A percentile compares a stretch with the other conserved stretches of the same genome.
Evolutionary conservation across 2,113 vertebrate genomes (phyloP).

Genomic region (Microcebus murinus): DNA sequence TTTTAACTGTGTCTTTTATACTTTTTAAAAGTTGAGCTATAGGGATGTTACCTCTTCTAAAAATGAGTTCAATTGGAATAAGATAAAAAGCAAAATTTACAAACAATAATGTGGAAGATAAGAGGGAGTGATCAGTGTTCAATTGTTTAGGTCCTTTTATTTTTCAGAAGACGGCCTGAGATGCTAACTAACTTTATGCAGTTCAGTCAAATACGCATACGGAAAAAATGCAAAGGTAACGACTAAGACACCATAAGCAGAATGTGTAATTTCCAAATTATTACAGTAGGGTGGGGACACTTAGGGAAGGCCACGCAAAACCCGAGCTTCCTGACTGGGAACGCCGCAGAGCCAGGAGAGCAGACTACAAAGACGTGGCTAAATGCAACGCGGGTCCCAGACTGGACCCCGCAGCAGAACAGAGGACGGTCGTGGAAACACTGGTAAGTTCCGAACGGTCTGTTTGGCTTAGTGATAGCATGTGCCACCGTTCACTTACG

Average conservation of each 20-base stretch:
- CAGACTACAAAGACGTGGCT: background rate
- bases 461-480: background rate
- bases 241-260: background rate
- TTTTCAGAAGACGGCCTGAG: background rate
- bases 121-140: background rate
- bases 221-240: background rate
- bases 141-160: background rate
- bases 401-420: background rate
- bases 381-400: accelerated
- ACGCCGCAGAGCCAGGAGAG: background rate
- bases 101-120: background rate
- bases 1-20: background rate
- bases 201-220: background rate
- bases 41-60: background rate
- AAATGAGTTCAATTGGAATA: background rate
- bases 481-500: background rate
- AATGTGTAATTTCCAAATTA: background rate
- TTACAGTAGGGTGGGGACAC: background rate
- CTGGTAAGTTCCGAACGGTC: background rate
- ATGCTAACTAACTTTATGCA: background rate
- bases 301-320: background rate
- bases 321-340: background rate
- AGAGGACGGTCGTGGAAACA: background rate
- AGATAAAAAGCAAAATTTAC: background rate
- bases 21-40: background rate